A percentile compares a stretch with the other conserved stretches of the same genome.
Evolutionary conservation across 2,797 vertebrate genomes (phyloP).

Genomic region (Coccyzus lansbergi): DNA sequence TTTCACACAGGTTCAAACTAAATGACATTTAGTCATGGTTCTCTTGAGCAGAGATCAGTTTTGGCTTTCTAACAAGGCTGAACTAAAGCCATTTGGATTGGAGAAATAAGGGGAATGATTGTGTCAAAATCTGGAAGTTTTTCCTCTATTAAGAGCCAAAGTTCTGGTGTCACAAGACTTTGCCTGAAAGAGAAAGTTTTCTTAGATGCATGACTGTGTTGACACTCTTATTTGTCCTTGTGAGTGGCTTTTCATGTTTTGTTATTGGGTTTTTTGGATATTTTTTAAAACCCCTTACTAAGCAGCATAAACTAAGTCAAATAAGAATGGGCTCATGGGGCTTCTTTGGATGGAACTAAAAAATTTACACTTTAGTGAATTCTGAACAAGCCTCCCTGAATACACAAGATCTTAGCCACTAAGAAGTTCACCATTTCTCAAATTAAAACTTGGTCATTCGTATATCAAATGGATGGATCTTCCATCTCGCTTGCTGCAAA

Average conservation of each 20-base stretch:
- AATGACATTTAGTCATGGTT: conserved; percentile 39
- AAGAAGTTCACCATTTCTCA: background rate
- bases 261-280: too few species aligned
- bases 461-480: background rate
- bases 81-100: conserved; percentile 30
- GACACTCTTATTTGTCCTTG: conserved; percentile 49
- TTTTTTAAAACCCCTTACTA: conserved; percentile 27
- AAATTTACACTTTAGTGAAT: conserved; percentile 33
- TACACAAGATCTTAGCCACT: background rate
- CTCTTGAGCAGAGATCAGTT: conserved; percentile 5
- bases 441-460: background rate
- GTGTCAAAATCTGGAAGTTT: conserved; percentile 51
- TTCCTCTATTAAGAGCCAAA: conserved; percentile 35
- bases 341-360: conserved; percentile 39
- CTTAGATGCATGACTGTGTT: conserved; percentile 55
- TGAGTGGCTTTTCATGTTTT: conserved; percentile 37
- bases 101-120: conserved; percentile 40
- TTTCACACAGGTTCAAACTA: conserved; percentile 25
- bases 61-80: conserved; percentile 40
- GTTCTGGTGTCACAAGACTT: conserved; percentile 42
- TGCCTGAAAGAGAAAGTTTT: conserved; percentile 46
- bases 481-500: background rate
- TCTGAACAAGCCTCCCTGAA: conserved; percentile 19
- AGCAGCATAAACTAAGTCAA: conserved; percentile 46
- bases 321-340: conserved; percentile 42